Base-by-base conservation (phyloP, 2,888 invertebrate species). In the Polydesmus complanatus region DNA sequence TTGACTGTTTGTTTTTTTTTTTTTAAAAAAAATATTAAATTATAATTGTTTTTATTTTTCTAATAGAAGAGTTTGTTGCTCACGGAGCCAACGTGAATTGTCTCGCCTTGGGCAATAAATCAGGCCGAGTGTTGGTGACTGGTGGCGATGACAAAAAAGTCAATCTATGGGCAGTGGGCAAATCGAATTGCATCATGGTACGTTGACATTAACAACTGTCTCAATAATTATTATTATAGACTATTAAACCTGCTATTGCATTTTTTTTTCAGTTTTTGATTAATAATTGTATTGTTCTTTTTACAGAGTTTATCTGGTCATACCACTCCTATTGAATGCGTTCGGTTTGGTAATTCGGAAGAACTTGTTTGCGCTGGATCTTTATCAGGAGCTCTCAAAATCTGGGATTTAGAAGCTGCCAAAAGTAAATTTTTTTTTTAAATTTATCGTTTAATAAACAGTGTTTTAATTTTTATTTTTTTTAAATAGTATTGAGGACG, bases 81-180 rank as follows among this genome's bases (percentile, higher is more conserved):
- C 92, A 93, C 78, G 73, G 73, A 23, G 83, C 87, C 68, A 88
- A 86, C 75, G 90, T 92, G 69, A 91, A 88, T 72, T 91, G 90
- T 71, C 76, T 91, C 70, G 86, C 90, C 57, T 80, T 92, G 75
- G 92, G 92, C 63, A 89, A 88, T 77, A 91, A 90, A 74, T 90
- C 90, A 58, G 90, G 90, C 66, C 82, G 89, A 71, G 91, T 93
- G 58, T 80, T 93, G 73, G 92, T 88, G 50, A 92, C 92, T 63
- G 96, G 96, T 61, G 95, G 96, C 63, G 93, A 94, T 73, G 96
- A 96, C 78, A 89, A 91, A 73, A 94, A 94, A 77, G 94, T 96
- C 58, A 96, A 96, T 76, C 77, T 96, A 67, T 96, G 95, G 95
- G 92, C 94, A 18, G 88, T 95, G 65, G 95, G 94, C 49, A 88